These are phyloP conservation scores for Serripes groenlandicus DNA, from an alignment of 2,888 invertebrate species.

Conservation along the genomic window DNA sequence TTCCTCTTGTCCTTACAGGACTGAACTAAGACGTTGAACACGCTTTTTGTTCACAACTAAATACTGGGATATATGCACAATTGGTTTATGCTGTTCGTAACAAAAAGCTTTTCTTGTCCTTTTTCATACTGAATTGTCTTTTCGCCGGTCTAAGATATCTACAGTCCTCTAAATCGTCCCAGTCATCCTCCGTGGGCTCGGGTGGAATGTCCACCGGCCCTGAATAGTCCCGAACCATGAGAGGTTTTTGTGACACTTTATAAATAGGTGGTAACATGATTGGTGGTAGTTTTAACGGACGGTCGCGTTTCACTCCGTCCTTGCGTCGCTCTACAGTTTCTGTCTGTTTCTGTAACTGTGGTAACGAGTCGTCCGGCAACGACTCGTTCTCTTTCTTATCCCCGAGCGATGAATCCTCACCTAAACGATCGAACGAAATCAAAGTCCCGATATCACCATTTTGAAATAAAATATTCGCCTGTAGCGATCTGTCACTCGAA, in stretches of 20 bases:
- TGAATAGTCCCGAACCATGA: slow-evolving; percentile 67
- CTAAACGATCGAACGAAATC: slow-evolving; percentile 69
- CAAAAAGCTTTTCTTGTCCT: slow-evolving; percentile 44
- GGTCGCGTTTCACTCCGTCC: slow-evolving; percentile 52
- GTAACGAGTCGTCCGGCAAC: slow-evolving; percentile 26
- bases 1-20: no score
- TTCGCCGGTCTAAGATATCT: slow-evolving; percentile 74
- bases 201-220: slow-evolving; percentile 61
- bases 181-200: slow-evolving; percentile 71
- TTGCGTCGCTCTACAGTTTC: slow-evolving; percentile 24
- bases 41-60: no score
- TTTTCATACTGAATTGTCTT: slow-evolving; percentile 53
- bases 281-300: slow-evolving; percentile 74
- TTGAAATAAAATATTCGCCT: slow-evolving; percentile 72
- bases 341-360: slow-evolving; percentile 31
- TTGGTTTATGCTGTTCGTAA: slow-evolving; percentile 1
- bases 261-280: slow-evolving; percentile 74
- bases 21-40: no score
- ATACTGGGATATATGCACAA: no score
- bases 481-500: slow-evolving; percentile 67
- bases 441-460: slow-evolving; percentile 74
- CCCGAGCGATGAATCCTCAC: slow-evolving; percentile 35
- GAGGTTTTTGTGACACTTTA: slow-evolving; percentile 68
- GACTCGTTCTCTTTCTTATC: slow-evolving; percentile 31
- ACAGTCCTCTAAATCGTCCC: slow-evolving; percentile 78